Evolutionary conservation across 1,140 invertebrate species (phyloP), one percentile per base, ranked within the genome.

Genomic region (Leptopilina clavipes): DNA sequence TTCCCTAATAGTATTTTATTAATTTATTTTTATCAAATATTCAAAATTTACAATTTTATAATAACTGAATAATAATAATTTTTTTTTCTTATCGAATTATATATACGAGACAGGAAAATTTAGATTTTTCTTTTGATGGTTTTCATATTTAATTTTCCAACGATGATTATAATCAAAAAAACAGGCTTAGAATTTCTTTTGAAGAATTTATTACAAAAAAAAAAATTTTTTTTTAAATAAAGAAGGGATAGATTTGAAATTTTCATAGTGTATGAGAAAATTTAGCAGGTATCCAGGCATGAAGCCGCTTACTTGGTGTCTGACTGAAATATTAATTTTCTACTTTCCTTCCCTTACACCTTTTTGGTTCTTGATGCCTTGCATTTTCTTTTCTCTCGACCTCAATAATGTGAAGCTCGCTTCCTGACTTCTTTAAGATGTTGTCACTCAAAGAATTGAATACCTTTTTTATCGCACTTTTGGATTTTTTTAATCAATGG

Each of bases 241-340:
- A 73, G 37, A 56, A 10, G 9, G 72, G 37, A 59, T 43, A 17
- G 11, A 56, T 56, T 19, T 56, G 31, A 14, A 56, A 45, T 59
- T 70, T 76, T 73, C 71, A 74, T 40, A 40, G 72, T 56, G 25
- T 25, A 73, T 73, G 73, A 56, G 73, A 65, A 65, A 19, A 40
- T 31, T 65, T 65, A 70, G 12, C 59, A 18, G 40, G 73, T 22
- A 75, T 45, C 54, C 56, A 70, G 19, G 59, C 31, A 43, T 74
- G 48, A 75, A 70, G 72, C 73, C 48, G 14, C 40, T 11, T 72
- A 54, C 72, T 73, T 76, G 25, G 56, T 52, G 25, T 48, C 52
- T 19, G 31, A 70, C 70, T 74, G 70, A 72, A 78, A 72, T 74
- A 74, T 78, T 78, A 78, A 78, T 75, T 74, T 78, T 78, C 76